A percentile compares a stretch with the other conserved stretches of the same genome.
Conservation (phyloP, 2,797 vertebrate genomes). For the Buphagus erythrorhynchus region DNA sequence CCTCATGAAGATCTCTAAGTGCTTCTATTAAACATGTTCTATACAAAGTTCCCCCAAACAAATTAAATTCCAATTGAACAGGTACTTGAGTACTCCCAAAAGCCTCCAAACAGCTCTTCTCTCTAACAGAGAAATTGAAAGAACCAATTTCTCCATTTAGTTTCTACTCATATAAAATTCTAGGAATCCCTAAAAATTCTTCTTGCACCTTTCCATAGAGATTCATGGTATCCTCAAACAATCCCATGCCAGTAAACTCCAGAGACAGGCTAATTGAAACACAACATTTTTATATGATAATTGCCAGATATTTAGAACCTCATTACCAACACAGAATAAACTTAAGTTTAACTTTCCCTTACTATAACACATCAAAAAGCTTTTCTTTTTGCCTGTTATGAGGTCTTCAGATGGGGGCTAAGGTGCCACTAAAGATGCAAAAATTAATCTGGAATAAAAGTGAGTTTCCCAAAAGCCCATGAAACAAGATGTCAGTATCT, state of each 20-base stretch:
- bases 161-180: neutral
- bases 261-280: neutral
- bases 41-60: neutral
- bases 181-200: neutral
- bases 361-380: neutral
- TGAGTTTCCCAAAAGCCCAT: neutral
- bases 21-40: neutral
- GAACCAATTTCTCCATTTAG: neutral
- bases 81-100: neutral
- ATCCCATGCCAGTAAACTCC: neutral
- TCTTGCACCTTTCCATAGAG: neutral
- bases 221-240: neutral
- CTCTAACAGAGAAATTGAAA: neutral
- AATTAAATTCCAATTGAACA: neutral
- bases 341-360: neutral
- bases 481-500: neutral
- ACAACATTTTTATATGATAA: neutral
- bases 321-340: neutral
- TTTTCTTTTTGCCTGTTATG: neutral
- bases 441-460: neutral
- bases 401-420: neutral
- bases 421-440: neutral
- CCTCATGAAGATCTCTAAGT: neutral
- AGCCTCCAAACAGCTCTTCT: neutral
- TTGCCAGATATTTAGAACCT: neutral